Base-by-base conservation (phyloP, 1,140 invertebrate species). In the Yoshiicerus persimilis region DNA sequence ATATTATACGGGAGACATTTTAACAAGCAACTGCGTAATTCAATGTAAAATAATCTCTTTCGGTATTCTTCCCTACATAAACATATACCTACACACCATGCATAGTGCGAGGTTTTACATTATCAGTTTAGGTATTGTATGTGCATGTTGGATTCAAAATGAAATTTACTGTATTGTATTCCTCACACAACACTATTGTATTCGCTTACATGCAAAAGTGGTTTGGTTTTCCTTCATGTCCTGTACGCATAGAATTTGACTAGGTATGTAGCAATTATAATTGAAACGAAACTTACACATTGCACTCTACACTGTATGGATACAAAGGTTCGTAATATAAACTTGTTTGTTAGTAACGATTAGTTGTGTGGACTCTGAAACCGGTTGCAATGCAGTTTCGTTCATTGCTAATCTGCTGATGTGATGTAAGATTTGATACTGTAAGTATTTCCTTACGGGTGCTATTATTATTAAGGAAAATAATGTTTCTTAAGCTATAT, bases 331-430 rank as follows among this genome's bases (percentile, higher is more conserved):
- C n/a, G n/a, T n/a, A 56, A n/a, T 4, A 16, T 56, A 56, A 56
- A 56, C 47, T 56, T 56, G 47, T 56, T 56, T 56, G 47, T n/a
- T n/a, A 56, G 47, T 56, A n/a, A n/a, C n/a, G n/a, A n/a, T n/a
- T n/a, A n/a, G n/a, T n/a, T n/a, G n/a, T 56, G 47, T 56, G 16
- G 47, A 70, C 25, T 9, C 8, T 23, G 9, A 70, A 70, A 70
- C 66, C 30, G 66, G 66, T 70, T 70, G 66, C 66, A 70, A 32
- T 70, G 66, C 25, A 70, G 27, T 80, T 80, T 36, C 20, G 75
- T 80, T 80, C 30, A 80, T 30, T 80, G 75, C 75, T 80, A 80
- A 80, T 34, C 75, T 80, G 30, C 16, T 80, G 75, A 80, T 80
- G 75, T 38, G 75, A 34, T 75, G 13, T 75, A 80, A 77, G 70